Conservation (phyloP, 2,797 vertebrate species). For the Enteromius treurensis region DNA sequence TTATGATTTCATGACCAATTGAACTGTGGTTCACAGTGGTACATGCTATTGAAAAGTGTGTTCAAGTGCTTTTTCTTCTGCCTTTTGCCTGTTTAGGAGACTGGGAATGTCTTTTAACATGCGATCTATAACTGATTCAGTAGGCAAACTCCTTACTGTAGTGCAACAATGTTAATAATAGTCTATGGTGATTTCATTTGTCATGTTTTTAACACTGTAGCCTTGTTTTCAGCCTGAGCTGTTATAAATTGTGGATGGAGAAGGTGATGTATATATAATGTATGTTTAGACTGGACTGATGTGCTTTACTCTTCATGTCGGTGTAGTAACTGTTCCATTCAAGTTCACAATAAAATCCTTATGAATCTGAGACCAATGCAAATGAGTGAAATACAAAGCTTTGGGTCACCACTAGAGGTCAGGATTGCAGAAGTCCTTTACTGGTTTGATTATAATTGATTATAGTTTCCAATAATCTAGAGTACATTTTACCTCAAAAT, state of each 20-base stretch:
- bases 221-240: neutral
- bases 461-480: neutral
- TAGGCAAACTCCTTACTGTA: neutral
- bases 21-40: slow-evolving; percentile 1
- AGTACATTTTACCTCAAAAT: neutral
- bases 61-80: slow-evolving; percentile 10
- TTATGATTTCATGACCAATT: slow-evolving; percentile 13
- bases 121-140: neutral
- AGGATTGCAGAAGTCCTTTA: slow-evolving; percentile 34
- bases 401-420: slow-evolving; percentile 66
- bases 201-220: slow-evolving; percentile 21
- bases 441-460: neutral
- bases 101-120: slow-evolving; percentile 13
- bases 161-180: neutral
- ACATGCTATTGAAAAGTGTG: slow-evolving; percentile 12
- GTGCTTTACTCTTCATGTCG: slow-evolving; percentile 68
- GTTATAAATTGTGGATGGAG: neutral
- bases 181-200: neutral
- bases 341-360: slow-evolving; percentile 65
- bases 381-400: neutral
- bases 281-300: slow-evolving; percentile 69
- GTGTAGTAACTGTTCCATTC: slow-evolving; percentile 75
- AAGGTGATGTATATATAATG: slow-evolving; percentile 11
- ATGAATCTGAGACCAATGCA: slow-evolving; percentile 18
- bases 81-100: slow-evolving; percentile 22